Evolutionary conservation across 2,113 vertebrate species (phyloP).

Genomic region (Nycticebus coucang): DNA sequence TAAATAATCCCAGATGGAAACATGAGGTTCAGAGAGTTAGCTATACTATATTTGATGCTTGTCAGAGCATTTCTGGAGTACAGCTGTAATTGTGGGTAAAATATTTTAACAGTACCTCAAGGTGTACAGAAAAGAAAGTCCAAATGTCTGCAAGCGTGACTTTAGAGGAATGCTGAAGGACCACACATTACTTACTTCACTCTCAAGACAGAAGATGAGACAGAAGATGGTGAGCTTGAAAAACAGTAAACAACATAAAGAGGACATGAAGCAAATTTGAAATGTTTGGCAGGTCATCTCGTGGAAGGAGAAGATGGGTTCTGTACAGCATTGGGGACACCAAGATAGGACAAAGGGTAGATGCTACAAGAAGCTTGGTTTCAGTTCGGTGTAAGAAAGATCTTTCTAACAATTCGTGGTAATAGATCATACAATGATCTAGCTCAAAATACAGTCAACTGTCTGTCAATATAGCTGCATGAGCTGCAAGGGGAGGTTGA

Average conservation of each 20-base stretch:
- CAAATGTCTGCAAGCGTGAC: neutral
- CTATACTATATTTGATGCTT: neutral
- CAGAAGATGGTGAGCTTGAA: neutral
- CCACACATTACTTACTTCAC: neutral
- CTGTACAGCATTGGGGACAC: neutral
- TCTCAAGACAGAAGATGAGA: neutral
- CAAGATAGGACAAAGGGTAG: neutral
- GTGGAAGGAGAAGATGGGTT: neutral
- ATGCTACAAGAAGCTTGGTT: neutral
- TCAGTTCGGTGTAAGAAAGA: neutral
- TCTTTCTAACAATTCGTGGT: neutral
- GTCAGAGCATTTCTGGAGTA: neutral
- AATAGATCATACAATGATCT: neutral
- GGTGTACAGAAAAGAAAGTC: neutral
- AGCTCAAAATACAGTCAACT: neutral
- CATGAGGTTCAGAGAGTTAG: neutral
- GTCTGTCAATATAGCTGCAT: neutral
- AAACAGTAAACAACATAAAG: neutral
- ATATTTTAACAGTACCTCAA: neutral
- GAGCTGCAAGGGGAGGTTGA: neutral
- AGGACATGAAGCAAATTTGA: neutral
- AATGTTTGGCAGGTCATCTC: neutral
- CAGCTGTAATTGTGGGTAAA: neutral
- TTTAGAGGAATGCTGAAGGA: neutral
- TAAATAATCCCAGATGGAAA: neutral